Base-by-base conservation (phyloP, 2,113 vertebrate genomes). In the Toxostoma redivivum region DNA sequence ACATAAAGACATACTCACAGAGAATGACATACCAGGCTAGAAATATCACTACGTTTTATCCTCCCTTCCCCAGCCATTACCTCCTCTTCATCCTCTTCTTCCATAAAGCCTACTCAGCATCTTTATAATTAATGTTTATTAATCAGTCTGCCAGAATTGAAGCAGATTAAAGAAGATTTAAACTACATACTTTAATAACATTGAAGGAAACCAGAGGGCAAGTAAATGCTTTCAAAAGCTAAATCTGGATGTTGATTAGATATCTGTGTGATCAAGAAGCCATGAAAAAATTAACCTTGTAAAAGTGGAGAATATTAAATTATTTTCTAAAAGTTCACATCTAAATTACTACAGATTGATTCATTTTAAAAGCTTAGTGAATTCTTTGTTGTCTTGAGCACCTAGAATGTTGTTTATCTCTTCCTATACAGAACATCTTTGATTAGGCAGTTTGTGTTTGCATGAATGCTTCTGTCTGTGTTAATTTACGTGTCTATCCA, bases 121-220 rank as follows among this genome's bases (percentile, higher is more conserved):
- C n/a, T 86, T 93, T 93, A 73, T 96, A 93, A 90, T 96, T 95
- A 93, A 86, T 81, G 72, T 86, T 86, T 95, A 83, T 88, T 92
- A 96, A 93, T 91, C 58, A 83, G 23, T 33, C 71, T 70, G 51
- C 16, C n/a, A 83, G 66, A 94, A 88, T 37, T 86, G 67, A 93
- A 82, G 66, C 72, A 95, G 82, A 92, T 92, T 94, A 93, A 90
- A 80, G 69, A 86, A 85, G 90, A 93, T 70, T 96, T 96, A 94
- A 77, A 70, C 62, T 80, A 31, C 65, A 76, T 23, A 35, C 23
- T 74, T 19, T 70, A 93, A 93, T 66, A 92, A 28, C 60, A 58
- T 19, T 73, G 44, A 90, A 71, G 25, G 35, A 92, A 93, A 86
- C 15, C 40, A 96, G 76, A 86, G 67, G 60, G 58, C 57, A 90